These are phyloP conservation scores for Drosophila leonis DNA, from an alignment of 2,888 invertebrate species.

Conservation along the genomic window DNA sequence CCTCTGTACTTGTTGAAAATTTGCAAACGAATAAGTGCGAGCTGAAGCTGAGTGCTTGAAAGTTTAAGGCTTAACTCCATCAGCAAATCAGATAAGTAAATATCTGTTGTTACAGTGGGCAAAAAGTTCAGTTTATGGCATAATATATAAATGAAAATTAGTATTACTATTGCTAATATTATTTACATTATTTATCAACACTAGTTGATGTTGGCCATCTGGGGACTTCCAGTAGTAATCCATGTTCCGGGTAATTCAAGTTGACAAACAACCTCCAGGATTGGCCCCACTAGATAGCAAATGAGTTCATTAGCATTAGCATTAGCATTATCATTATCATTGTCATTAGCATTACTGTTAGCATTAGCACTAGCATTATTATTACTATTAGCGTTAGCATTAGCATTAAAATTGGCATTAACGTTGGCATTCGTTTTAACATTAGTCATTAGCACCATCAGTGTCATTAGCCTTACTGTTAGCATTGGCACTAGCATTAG, in stretches of 20 bases:
- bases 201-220: too few species aligned
- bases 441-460: neutral
- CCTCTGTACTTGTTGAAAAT: neutral
- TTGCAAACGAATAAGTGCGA: constrained; percentile 1
- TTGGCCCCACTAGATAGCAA: too few species aligned
- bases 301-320: neutral
- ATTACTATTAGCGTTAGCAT: neutral
- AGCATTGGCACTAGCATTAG: neutral
- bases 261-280: too few species aligned
- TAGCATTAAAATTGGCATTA: neutral
- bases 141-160: neutral
- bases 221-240: too few species aligned
- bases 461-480: neutral
- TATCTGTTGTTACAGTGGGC: neutral
- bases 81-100: neutral
- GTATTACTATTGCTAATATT: neutral
- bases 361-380: neutral
- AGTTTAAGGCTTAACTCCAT: neutral
- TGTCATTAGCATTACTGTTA: neutral
- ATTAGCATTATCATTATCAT: neutral
- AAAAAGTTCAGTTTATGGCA: neutral
- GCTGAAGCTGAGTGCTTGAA: neutral
- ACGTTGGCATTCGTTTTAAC: neutral
- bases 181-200: neutral
- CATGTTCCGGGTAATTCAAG: too few species aligned